Conservation (phyloP, 2,888 invertebrate genomes). For the Altica lythri region DNA sequence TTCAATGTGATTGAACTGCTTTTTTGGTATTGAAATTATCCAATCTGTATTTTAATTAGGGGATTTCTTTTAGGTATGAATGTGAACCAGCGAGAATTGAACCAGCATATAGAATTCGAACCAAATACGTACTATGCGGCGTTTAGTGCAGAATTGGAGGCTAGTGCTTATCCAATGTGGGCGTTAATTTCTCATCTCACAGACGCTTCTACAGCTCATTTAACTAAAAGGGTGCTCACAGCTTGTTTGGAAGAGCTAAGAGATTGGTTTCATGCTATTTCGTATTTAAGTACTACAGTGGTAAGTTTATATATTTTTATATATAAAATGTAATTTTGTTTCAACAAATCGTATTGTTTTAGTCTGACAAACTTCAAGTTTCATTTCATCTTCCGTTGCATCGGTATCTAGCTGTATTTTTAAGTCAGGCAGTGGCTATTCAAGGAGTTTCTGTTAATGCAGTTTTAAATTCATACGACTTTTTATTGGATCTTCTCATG, state of each 20-base stretch:
- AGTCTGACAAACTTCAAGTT: slow-evolving; percentile 82
- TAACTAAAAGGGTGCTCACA: slow-evolving; percentile 76
- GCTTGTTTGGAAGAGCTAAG: slow-evolving; percentile 79
- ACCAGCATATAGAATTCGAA: slow-evolving; percentile 94
- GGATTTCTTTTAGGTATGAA: slow-evolving; percentile 80
- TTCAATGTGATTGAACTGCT: neutral
- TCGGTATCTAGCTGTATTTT: slow-evolving; percentile 87
- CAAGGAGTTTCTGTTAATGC: slow-evolving; percentile 78
- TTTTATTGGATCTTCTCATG: slow-evolving; percentile 82
- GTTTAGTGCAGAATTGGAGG: slow-evolving; percentile 96
- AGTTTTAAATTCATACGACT: slow-evolving; percentile 78
- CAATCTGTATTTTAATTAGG: slow-evolving; percentile 8
- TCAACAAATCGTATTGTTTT: slow-evolving; percentile 36
- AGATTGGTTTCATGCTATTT: slow-evolving; percentile 87
- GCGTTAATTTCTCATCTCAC: slow-evolving; percentile 88
- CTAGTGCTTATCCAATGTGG: slow-evolving; percentile 98
- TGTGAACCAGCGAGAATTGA: slow-evolving; percentile 88
- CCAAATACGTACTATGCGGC: slow-evolving; percentile 97
- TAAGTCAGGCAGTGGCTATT: slow-evolving; percentile 81
- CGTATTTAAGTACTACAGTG: slow-evolving; percentile 70
- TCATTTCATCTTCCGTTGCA: slow-evolving; percentile 97
- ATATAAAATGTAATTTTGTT: neutral
- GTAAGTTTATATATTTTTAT: slow-evolving; percentile 58
- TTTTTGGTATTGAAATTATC: slow-evolving; percentile 7
- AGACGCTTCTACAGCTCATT: slow-evolving; percentile 71